Base-by-base conservation (phyloP, 2,888 invertebrate genomes). In the Lobophora halterata region DNA sequence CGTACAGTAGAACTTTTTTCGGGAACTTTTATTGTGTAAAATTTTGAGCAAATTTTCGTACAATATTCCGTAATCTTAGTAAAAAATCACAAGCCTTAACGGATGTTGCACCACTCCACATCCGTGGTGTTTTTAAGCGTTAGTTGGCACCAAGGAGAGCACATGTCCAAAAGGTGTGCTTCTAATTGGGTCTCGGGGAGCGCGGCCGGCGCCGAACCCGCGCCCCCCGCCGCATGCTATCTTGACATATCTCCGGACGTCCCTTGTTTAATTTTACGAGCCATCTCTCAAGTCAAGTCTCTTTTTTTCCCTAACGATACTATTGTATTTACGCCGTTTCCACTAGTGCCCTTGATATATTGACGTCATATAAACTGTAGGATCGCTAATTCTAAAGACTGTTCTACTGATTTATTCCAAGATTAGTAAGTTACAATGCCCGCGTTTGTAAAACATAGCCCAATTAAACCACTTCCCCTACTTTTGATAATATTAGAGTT, bases 91-190 rank as follows among this genome's bases (percentile, higher is more conserved):
- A 74, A 79, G 73, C 76, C 72, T 62, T 70, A 74, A 76, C 79
- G 80, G 78, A 79, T 80, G 77, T 77, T 67, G 67, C 61, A 65
- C 20, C 16, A 14, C 24, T 23, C 8, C 35, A 58, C 62, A 70
- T 72, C 74, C 68, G 72, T 72, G 58, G 55, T n/a, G 66, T 73
- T 76, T 79, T 77, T 72, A 66, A 71, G 70, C 65, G 73, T 75
- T 77, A 76, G 79, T 80, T 80, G 75, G 77, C 71, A 62, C 68
- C 75, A 67, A 74, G 72, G 71, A 73, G 72, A 79, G 82, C 85
- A 86, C 81, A 82, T 86, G 85, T 82, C 82, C 77, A 74, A 85
- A 86, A 86, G 86, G 86, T 87, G 86, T 86, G 81, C 71, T 71
- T 79, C 87, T 88, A 88, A 88, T 88, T 88, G 88, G 86, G 82